Base-by-base conservation (phyloP, 2,888 invertebrate genomes). In the Ornithoptera priamus region DNA sequence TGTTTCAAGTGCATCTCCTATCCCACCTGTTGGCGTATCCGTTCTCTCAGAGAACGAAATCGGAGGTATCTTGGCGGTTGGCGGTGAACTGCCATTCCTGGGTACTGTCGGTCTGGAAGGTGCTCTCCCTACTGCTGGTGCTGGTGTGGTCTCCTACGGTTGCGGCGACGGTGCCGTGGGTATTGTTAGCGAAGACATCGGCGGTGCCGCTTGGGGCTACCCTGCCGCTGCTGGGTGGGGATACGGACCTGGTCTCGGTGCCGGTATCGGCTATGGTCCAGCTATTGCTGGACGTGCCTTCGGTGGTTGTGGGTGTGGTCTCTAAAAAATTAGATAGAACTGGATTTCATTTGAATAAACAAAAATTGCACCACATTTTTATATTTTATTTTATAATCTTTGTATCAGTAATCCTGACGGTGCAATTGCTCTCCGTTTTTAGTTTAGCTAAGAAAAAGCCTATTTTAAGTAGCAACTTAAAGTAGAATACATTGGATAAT, bases 11-110 rank as follows among this genome's bases (percentile, higher is more conserved):
- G 72, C 75, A 10, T 83, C 83, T 8, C 77, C 80, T 22, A 74
- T 80, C 57, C 74, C 80, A 8, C 75, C 78, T 10, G 75, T 71
- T 53, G 84, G 84, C 17, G 73, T 84, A n/a, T 72, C 80, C 17
- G 77, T 84, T n/a, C 68, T 77, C 12, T 82, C 82, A 24, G 80
- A 82, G 67, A 81, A 82, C 71, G 77, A 70, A 1, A 79, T 81
- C 56, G 80, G 77, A 53, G 84, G 84, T 0, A 67, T 71, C 4
- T 64, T 84, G 2, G 72, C 76, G 22, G 77, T 80, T 5, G 62
- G 65, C 18, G 81, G 81, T 24, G 75, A 75, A 36, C 70, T 77
- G 70, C 78, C 81, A 3, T 78, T 80, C 75, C 60, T 80, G 67
- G 76, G 77, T 62, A 77, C 79, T 10, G 80, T 81, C 18, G 76